Conservation (phyloP, 92 coral and sea anemone genomes). For the Bergia puertoricense region DNA sequence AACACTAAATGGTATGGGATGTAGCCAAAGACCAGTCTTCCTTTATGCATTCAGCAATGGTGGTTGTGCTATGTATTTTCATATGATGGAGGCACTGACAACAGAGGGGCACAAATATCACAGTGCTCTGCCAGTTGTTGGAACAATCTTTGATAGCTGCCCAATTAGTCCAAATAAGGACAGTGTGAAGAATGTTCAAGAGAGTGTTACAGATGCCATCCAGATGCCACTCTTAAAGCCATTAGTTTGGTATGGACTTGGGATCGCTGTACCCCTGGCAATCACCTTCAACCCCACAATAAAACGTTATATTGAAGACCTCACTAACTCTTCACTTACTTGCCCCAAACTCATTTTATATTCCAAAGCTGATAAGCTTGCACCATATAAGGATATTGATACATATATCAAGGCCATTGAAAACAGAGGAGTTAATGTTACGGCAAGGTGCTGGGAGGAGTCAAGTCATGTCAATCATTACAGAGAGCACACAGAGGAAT, state of each 20-base stretch:
- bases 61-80: conserved; percentile 77
- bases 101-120: conserved; percentile 46
- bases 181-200: conserved; percentile 67
- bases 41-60: conserved; percentile 81
- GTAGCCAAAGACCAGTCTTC: conserved; percentile 61
- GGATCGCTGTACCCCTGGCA: conserved; percentile 60
- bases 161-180: conserved; percentile 77
- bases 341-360: conserved; percentile 74
- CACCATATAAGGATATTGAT: conserved; percentile 76
- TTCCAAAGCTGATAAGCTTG: conserved; percentile 80
- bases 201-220: conserved; percentile 71
- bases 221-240: conserved; percentile 61
- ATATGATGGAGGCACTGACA: conserved; percentile 67
- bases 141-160: conserved; percentile 96
- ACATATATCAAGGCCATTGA: conserved; percentile 59
- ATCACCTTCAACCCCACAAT: conserved; percentile 59
- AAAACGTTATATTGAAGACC: conserved; percentile 63
- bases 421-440: conserved; percentile 63
- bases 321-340: conserved; percentile 55
- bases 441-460: conserved; percentile 78
- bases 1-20: conserved; percentile 56
- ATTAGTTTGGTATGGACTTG: conserved; percentile 66
- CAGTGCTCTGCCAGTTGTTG: conserved; percentile 66
- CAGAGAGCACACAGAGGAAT: conserved; percentile 82
- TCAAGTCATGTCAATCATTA: conserved; percentile 90